Evolutionary conservation across 2,797 vertebrate species (phyloP).

Genomic region (Mormyrus hasselquistii): DNA sequence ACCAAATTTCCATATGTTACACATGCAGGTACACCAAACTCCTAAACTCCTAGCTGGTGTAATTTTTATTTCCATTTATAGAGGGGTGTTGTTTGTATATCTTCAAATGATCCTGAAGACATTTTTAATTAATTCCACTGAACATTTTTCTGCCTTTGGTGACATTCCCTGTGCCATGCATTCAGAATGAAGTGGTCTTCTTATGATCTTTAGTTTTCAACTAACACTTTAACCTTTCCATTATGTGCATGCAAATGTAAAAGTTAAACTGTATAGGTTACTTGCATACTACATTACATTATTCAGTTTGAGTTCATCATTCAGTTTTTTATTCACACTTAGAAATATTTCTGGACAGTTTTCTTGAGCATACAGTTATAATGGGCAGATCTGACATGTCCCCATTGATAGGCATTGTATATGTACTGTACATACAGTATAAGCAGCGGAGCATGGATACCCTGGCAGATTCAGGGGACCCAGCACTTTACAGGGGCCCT

Average conservation of each 20-base stretch:
- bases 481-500: neutral
- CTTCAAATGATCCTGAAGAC: neutral
- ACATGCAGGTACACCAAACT: neutral
- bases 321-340: neutral
- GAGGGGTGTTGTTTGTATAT: neutral
- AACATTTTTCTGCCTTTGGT: neutral
- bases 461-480: neutral
- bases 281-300: neutral
- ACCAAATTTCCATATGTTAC: neutral
- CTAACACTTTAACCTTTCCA: neutral
- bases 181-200: neutral
- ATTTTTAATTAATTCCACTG: neutral
- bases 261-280: neutral
- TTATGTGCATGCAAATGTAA: neutral
- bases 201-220: neutral
- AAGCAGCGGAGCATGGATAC: neutral
- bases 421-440: no score
- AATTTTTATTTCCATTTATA: neutral
- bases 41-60: neutral
- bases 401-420: neutral
- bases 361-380: neutral
- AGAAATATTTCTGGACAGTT: neutral
- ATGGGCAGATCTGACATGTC: neutral
- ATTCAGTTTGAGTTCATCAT: neutral
- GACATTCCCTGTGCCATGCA: neutral